A percentile compares a stretch with the other conserved stretches of the same genome.
Evolutionary conservation across 2,113 vertebrate species (phyloP).

Genomic region (Indicator indicator): DNA sequence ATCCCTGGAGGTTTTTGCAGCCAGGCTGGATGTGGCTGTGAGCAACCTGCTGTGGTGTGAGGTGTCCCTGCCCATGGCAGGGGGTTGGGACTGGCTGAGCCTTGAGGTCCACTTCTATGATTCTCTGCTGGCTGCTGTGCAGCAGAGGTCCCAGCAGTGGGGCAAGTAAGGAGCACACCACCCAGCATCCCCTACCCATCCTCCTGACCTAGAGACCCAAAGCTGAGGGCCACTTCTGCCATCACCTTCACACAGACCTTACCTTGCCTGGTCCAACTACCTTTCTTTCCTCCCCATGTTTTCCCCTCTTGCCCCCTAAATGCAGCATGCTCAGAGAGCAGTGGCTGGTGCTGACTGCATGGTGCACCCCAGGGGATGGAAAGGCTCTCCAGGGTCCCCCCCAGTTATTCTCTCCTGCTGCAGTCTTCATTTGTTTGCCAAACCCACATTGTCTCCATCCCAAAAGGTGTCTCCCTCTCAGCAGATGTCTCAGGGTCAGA

Average conservation of each 20-base stretch:
- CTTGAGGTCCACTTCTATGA: no score
- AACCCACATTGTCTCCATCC: not conserved
- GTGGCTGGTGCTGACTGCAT: not conserved
- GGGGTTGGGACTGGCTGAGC: no score
- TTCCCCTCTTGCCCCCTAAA: not conserved
- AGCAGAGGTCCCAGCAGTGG: no score
- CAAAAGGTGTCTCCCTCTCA: not conserved
- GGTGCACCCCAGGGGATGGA: not conserved
- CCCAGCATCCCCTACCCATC: not conserved
- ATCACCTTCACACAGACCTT: not conserved
- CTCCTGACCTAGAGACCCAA: not conserved
- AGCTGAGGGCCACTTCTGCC: not conserved
- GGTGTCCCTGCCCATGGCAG: no score
- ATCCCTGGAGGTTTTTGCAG: no score
- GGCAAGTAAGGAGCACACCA: no score
- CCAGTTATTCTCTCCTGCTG: not conserved
- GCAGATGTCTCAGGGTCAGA: not conserved
- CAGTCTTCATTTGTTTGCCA: not conserved
- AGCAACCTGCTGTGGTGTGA: no score
- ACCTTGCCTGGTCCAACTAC: not conserved
- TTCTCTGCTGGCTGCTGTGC: no score
- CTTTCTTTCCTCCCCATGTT: not conserved
- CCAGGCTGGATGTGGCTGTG: no score
- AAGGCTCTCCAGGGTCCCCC: not conserved
- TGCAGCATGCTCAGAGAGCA: not conserved